Evolutionary conservation across 2,797 vertebrate genomes (phyloP).

Genomic region (Etheostoma perlongum): DNA sequence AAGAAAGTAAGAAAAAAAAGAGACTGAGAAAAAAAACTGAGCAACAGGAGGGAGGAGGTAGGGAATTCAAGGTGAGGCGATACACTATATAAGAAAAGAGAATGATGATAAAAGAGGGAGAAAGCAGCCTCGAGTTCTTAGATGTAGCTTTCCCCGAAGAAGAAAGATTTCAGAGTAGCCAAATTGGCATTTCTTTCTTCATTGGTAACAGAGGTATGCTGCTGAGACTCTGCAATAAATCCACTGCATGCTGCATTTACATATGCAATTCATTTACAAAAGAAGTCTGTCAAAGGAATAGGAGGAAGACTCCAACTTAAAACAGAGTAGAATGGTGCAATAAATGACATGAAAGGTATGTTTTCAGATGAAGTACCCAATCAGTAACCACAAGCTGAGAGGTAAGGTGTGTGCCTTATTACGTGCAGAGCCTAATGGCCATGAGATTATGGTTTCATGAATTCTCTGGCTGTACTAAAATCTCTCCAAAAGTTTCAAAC

Average conservation of each 20-base stretch:
- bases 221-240: conserved; percentile 62
- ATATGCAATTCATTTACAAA: conserved; percentile 58
- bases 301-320: conserved; percentile 51
- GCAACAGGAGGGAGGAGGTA: conserved; percentile 50
- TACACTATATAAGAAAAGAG: conserved; percentile 45
- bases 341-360: conserved; percentile 24
- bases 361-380: conserved; percentile 26
- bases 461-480: background rate
- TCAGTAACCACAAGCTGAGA: conserved; percentile 17
- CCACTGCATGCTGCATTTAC: conserved; percentile 56
- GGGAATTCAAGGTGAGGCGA: conserved; percentile 46
- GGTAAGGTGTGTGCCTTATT: background rate
- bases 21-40: conserved; percentile 41
- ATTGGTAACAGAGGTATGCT: conserved; percentile 54
- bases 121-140: conserved; percentile 61
- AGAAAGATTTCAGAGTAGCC: conserved; percentile 69
- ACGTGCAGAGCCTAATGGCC: background rate
- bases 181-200: conserved; percentile 73
- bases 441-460: background rate
- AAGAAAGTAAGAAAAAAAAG: conserved; percentile 58
- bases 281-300: conserved; percentile 50
- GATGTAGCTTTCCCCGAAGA: conserved; percentile 65
- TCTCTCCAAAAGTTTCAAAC: background rate
- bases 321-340: conserved; percentile 15
- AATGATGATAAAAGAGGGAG: conserved; percentile 51